Base-by-base conservation (phyloP, 2,797 vertebrate genomes). In the Staurois parvus region DNA sequence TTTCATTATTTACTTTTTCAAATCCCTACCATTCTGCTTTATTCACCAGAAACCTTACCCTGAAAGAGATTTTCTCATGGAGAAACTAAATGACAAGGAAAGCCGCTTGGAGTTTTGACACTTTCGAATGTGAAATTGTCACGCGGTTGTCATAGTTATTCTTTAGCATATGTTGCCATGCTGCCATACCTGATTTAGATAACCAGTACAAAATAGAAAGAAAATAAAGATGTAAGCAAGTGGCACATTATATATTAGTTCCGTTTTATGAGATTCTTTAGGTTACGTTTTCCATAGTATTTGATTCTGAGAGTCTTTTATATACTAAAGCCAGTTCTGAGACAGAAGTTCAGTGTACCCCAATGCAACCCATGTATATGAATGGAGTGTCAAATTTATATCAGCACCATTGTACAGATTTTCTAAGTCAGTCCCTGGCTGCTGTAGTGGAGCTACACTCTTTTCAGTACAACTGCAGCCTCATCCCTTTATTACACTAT, bases 121-220 rank as follows among this genome's bases (percentile, higher is more conserved):
- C 15, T 37, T 32, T 30, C n/a, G 32, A 81, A 81, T 73, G 40
- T 72, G 79, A 32, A 29, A 29, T 66, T 67, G 76, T 66, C 17
- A 77, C 32, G 2, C 13, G 12, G 64, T 66, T 66, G 64, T 66
- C 64, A 66, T 42, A 74, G 72, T 40, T 42, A n/a, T 28, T 45
- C 24, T 37, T 68, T 79, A n/a, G 24, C 62, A 67, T 78, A 59
- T 78, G 76, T 78, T 42, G 62, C 34, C 37, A 26, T 6, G 11
- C 70, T 72, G 34, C 19, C 37, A 72, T n/a, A 10, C n/a, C 6
- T 26, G 26, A n/a, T 42, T 45, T 73, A 40, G 28, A 15, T 73
- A 45, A 28, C 40, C 45, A 40, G 4, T 13, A n/a, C 2, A 26
- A 28, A 28, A 29, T 5, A 29, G 64, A 66, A 29, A 7, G 62